Evolutionary conservation across 2,113 vertebrate species (phyloP).

Genomic region (Urocitellus parryii): DNA sequence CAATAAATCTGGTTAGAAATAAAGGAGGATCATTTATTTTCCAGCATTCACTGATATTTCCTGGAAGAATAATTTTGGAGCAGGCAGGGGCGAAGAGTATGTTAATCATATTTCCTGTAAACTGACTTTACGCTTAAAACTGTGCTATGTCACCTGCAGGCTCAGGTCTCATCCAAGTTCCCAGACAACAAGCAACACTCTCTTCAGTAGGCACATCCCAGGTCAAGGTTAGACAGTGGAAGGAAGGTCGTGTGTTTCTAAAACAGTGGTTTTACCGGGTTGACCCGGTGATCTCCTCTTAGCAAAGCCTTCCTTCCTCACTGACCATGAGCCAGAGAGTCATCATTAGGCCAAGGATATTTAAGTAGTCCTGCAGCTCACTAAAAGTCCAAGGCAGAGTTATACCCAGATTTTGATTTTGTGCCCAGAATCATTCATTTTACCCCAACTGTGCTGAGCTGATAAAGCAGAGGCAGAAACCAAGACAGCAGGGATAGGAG

Average conservation of each 20-base stretch:
- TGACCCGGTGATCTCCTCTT: rapidly evolving
- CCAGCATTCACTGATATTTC: background rate
- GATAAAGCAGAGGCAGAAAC: constrained; percentile 10
- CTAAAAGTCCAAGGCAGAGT: background rate
- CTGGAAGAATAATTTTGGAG: constrained; percentile 67
- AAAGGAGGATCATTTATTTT: constrained; percentile 42
- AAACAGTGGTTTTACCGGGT: rapidly evolving
- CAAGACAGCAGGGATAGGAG: constrained; percentile 43
- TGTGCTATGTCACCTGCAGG: background rate
- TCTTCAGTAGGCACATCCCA: background rate
- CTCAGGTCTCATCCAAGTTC: background rate
- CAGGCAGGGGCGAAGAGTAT: background rate
- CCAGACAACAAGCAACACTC: background rate
- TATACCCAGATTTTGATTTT: background rate
- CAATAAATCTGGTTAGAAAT: background rate
- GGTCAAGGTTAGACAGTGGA: background rate
- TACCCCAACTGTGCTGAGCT: background rate
- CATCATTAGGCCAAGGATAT: background rate
- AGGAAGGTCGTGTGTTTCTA: background rate
- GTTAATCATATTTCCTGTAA: constrained; percentile 5
- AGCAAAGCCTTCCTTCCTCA: background rate
- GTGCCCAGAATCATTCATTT: background rate
- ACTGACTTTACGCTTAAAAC: background rate
- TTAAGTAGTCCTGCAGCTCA: background rate
- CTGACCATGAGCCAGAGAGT: background rate